Conservation (phyloP, 2,888 invertebrate genomes). For the Lasioglossum malachurum region DNA sequence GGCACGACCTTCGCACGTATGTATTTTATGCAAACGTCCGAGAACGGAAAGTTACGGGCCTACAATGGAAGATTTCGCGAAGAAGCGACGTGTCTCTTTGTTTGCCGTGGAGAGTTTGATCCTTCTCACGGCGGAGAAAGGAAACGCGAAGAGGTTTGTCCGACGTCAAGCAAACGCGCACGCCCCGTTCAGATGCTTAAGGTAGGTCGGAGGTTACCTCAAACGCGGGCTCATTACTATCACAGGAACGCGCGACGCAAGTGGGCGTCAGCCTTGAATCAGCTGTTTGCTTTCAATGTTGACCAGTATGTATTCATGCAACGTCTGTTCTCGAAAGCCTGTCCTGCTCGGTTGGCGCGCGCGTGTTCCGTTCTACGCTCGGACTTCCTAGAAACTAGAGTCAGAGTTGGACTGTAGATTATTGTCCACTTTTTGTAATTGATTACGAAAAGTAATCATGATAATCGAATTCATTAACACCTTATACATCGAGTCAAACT, state of each 20-base stretch:
- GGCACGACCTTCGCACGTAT: background rate
- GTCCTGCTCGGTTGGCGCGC: background rate
- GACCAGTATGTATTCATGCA: slow-evolving; percentile 73
- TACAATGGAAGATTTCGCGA: slow-evolving; percentile 4
- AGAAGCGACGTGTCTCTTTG: background rate
- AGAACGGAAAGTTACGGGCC: slow-evolving; percentile 6
- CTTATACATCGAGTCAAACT: no score
- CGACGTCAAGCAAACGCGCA: background rate
- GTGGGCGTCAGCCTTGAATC: slow-evolving; percentile 77
- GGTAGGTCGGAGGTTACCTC: slow-evolving; percentile 63
- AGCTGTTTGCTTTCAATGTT: slow-evolving; percentile 80
- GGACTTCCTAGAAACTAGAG: background rate
- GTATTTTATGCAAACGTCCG: background rate
- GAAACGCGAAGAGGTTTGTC: background rate
- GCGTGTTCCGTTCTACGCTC: background rate
- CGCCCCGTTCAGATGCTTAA: slow-evolving; percentile 37
- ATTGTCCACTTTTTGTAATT: background rate
- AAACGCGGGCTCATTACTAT: slow-evolving; percentile 56
- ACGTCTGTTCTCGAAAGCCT: slow-evolving; percentile 45
- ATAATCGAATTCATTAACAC: no score
- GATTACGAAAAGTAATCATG: no score
- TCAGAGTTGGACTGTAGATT: no score
- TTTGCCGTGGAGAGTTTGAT: background rate
- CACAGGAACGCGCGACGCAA: slow-evolving; percentile 49
- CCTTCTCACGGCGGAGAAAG: background rate